A percentile compares a stretch with the other conserved stretches of the same genome.
Evolutionary conservation across 1,140 invertebrate genomes (phyloP).

Genomic region (Delia radicum): DNA sequence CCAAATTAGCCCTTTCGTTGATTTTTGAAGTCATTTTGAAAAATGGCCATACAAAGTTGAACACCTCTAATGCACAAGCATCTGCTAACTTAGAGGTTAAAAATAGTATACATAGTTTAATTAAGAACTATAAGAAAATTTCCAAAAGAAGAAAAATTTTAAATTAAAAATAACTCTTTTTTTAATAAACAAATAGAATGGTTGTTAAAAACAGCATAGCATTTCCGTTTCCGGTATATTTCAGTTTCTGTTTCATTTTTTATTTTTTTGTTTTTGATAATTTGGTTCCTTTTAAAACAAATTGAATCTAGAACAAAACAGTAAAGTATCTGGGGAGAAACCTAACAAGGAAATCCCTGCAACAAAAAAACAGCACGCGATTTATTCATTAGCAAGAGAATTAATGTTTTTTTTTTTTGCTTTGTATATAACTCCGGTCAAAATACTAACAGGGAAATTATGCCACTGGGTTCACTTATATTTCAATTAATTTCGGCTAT

Average conservation of each 20-base stretch:
- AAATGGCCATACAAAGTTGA: too few species aligned
- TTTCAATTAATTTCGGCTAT: too few species aligned
- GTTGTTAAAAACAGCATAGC: background rate
- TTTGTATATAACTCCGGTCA: background rate
- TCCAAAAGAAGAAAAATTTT: background rate
- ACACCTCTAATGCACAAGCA: too few species aligned
- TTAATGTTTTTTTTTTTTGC: background rate
- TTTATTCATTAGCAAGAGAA: slow-evolving; percentile 26
- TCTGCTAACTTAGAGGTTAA: background rate
- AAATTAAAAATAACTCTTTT: background rate
- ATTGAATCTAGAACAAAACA: background rate
- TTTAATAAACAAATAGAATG: background rate
- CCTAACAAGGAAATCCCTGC: background rate
- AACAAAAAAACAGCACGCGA: slow-evolving; percentile 18
- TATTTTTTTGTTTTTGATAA: background rate
- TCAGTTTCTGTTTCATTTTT: background rate
- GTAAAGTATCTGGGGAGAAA: background rate
- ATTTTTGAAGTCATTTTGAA: too few species aligned
- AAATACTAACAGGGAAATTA: too few species aligned
- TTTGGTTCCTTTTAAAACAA: background rate
- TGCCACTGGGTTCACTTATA: too few species aligned
- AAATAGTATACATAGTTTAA: too few species aligned
- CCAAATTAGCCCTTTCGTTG: too few species aligned
- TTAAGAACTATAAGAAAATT: background rate
- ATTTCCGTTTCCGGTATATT: slow-evolving; percentile 9